phyloP scores from a whole-genome alignment of 1,140 invertebrate species.

The Mizuhopecten yessoensis region DNA sequence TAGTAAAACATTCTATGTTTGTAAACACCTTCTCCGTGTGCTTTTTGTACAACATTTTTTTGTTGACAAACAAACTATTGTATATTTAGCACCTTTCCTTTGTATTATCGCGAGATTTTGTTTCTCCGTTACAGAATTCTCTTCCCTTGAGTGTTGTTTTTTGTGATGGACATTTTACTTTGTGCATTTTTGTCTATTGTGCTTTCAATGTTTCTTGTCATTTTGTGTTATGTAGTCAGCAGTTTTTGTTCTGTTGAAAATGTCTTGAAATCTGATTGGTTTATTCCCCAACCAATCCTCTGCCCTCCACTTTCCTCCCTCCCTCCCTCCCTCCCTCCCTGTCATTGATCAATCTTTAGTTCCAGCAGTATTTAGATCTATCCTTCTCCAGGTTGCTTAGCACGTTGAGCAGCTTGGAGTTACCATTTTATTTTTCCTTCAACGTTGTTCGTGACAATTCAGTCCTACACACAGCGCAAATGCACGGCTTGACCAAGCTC shows the following conservation, averaged over 20 bases:
- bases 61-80: not conserved
- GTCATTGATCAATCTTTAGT: constrained; percentile 41
- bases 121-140: not conserved
- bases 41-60: not conserved
- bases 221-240: not conserved
- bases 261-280: not conserved
- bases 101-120: not conserved
- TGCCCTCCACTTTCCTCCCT: too few species aligned
- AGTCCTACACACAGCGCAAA: constrained; percentile 5
- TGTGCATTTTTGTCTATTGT: constrained; percentile 3
- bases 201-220: constrained; percentile 24
- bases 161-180: not conserved
- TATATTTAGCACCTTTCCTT: not conserved
- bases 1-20: not conserved
- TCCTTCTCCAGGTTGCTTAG: constrained; percentile 46
- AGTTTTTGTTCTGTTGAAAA: not conserved
- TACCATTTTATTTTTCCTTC: not conserved
- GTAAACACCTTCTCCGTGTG: not conserved
- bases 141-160: not conserved
- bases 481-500: constrained; percentile 49
- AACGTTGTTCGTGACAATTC: constrained; percentile 9
- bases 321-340: not conserved
- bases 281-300: not conserved
- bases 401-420: constrained; percentile 47
- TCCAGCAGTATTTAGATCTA: constrained; percentile 40